phyloP scores from a whole-genome alignment of 2,797 vertebrate genomes.

The Argya squamiceps region DNA sequence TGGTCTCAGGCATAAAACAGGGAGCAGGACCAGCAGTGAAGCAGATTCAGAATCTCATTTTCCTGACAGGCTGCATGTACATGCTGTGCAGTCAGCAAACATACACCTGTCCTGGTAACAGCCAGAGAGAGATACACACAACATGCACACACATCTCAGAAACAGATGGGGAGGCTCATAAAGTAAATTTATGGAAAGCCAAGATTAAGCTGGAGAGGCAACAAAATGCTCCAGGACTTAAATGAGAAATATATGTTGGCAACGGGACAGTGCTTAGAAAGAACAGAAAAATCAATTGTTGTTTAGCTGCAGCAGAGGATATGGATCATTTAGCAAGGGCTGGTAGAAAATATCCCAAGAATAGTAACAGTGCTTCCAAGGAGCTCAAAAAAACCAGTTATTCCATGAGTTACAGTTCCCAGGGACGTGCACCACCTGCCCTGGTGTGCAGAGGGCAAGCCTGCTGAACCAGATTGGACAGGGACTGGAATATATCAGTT shows the following conservation, averaged over 20 bases:
- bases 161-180: constrained; percentile 29
- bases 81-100: neutral
- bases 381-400: neutral
- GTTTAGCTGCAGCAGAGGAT: constrained; percentile 32
- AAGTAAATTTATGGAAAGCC: constrained; percentile 46
- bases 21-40: neutral
- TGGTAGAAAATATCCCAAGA: constrained; percentile 36
- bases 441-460: neutral
- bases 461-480: neutral
- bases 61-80: neutral
- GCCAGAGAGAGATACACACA: neutral
- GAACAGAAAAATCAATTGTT: constrained; percentile 57
- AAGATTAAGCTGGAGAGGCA: constrained; percentile 41
- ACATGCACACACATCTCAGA: neutral
- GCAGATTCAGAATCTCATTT: neutral
- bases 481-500: neutral
- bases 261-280: constrained; percentile 43
- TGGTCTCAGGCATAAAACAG: neutral
- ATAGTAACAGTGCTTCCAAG: constrained; percentile 11
- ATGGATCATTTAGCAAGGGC: constrained; percentile 41
- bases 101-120: neutral
- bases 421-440: neutral
- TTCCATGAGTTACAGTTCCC: neutral
- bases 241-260: constrained; percentile 49
- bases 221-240: constrained; percentile 40